phyloP scores from a whole-genome alignment of 2,113 vertebrate genomes.

The Bufo gargarizans region DNA sequence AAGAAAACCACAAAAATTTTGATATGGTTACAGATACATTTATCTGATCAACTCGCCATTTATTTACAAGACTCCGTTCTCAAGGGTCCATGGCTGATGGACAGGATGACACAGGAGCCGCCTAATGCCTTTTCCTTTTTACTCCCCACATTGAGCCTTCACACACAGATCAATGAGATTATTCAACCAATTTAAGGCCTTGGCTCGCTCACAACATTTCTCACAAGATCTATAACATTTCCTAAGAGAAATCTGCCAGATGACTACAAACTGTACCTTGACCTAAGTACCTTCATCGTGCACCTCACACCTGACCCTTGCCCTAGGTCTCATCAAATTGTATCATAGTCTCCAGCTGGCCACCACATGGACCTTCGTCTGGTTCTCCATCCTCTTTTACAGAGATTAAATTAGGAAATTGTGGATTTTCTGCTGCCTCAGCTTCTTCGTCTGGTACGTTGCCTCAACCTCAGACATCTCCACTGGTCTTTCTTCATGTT shows the following conservation, averaged over 20 bases:
- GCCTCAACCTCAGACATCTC: too few relatives aligned
- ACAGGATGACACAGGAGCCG: not conserved
- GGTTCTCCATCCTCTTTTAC: not conserved
- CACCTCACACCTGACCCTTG: not conserved
- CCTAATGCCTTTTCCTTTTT: constrained; percentile 30
- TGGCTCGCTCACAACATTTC: not conserved
- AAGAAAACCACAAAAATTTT: too few relatives aligned
- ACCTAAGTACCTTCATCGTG: not conserved
- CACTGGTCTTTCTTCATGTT: too few relatives aligned
- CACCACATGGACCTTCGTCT: not conserved
- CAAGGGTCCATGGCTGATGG: not conserved
- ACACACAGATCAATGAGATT: constrained; percentile 55
- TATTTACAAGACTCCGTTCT: not conserved
- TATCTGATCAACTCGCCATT: not conserved
- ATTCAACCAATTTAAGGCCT: constrained; percentile 38
- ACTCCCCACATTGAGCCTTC: constrained; percentile 46
- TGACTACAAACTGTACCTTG: not conserved
- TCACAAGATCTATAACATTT: constrained; percentile 29
- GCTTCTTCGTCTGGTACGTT: too few relatives aligned
- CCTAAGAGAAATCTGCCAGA: not conserved
- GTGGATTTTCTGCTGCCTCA: too few relatives aligned
- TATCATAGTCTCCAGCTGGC: not conserved
- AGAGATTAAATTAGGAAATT: not conserved
- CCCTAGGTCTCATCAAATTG: not conserved
- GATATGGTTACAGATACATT: not conserved